A percentile compares a stretch with the other conserved stretches of the same genome.
Conservation (phyloP, 2,113 vertebrate genomes). For the Chinchilla lanigera region DNA sequence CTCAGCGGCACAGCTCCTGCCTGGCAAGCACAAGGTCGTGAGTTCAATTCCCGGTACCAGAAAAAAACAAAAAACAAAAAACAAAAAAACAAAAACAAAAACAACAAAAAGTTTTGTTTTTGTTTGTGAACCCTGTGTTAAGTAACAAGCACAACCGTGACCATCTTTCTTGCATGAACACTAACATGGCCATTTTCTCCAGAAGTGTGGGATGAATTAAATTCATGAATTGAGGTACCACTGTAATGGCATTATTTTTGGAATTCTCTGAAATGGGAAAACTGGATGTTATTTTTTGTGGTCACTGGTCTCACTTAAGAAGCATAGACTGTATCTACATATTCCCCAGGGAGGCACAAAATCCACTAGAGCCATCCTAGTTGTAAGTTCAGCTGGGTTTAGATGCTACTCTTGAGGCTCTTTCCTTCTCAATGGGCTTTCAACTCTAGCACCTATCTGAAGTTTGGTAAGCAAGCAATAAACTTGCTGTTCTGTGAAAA, state of each 20-base stretch:
- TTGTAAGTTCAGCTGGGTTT: not conserved
- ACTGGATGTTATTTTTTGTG: not conserved
- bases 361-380: not conserved
- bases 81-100: too few relatives aligned
- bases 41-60: too few relatives aligned
- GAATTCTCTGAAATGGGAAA: slow-evolving; percentile 41
- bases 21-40: too few relatives aligned
- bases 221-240: not conserved
- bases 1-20: too few relatives aligned
- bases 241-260: not conserved
- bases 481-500: slow-evolving; percentile 31
- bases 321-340: not conserved
- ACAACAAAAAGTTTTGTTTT: not conserved
- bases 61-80: too few relatives aligned
- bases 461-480: slow-evolving; percentile 20
- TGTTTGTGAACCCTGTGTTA: not conserved
- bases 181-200: not conserved
- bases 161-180: not conserved
- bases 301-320: slow-evolving; percentile 10
- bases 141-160: not conserved
- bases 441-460: not conserved
- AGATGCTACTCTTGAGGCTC: not conserved
- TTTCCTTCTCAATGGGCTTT: not conserved
- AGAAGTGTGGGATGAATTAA: not conserved
- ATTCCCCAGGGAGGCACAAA: not conserved